Percentiles rank a stretch among this genome's conserved stretches.
These are phyloP conservation scores for Pristionchus maxplancki DNA, from an alignment of 2,888 invertebrate genomes.

Conservation along the genomic window DNA sequence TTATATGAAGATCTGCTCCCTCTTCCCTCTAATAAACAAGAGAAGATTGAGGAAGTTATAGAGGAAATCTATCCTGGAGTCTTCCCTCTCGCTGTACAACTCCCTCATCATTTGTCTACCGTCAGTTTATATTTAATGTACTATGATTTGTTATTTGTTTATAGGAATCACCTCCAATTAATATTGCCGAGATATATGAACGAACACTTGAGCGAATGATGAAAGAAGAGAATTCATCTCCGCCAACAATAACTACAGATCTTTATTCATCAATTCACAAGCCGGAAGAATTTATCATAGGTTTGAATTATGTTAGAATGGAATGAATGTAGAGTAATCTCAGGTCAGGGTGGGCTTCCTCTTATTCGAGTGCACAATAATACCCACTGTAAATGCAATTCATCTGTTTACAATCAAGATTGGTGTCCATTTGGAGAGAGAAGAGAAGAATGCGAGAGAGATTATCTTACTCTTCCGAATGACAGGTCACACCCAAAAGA, in stretches of 20 bases:
- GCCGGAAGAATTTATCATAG: background rate
- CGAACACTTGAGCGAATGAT: background rate
- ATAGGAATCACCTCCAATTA: background rate
- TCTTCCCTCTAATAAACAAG: background rate
- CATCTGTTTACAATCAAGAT: background rate
- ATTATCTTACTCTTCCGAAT: constrained; percentile 36
- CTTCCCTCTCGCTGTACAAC: constrained; percentile 20
- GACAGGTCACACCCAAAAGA: background rate
- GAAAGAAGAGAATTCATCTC: background rate
- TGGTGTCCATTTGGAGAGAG: constrained; percentile 43
- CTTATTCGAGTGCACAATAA: background rate
- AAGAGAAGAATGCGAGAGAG: constrained; percentile 11
- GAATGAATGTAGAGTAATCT: background rate
- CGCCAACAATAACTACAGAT: background rate
- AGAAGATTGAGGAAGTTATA: background rate
- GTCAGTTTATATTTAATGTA: background rate
- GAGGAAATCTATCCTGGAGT: constrained; percentile 14
- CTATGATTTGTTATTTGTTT: background rate
- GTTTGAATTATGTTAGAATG: background rate
- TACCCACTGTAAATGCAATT: background rate
- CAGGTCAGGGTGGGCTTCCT: background rate
- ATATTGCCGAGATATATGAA: background rate
- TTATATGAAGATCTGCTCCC: background rate
- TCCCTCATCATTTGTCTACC: background rate
- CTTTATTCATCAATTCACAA: background rate